Evolutionary conservation across 2,888 invertebrate species (phyloP).

Genomic region (Apotomis betuletana): DNA sequence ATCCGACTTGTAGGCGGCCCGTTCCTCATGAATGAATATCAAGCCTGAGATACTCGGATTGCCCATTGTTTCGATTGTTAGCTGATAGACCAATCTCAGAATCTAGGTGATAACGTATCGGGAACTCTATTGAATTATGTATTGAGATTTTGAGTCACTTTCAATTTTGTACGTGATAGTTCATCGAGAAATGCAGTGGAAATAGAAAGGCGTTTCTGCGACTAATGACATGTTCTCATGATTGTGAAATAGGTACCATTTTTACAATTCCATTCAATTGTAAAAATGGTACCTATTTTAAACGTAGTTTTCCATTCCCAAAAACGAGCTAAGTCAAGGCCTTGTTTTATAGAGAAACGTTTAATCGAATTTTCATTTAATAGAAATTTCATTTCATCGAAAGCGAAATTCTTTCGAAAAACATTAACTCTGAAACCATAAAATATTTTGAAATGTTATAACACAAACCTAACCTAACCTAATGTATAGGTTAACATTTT

Average conservation of each 20-base stretch:
- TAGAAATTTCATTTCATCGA: too few relatives aligned
- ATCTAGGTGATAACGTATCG: constrained; percentile 37
- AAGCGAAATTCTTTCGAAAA: too few relatives aligned
- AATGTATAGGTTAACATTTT: too few relatives aligned
- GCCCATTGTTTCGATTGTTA: constrained; percentile 61
- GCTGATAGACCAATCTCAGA: constrained; percentile 36
- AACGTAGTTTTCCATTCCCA: too few relatives aligned
- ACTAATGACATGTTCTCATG: background rate
- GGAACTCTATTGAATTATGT: constrained; percentile 26
- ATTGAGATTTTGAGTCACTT: constrained; percentile 29
- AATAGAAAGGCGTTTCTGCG: background rate
- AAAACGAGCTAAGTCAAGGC: too few relatives aligned
- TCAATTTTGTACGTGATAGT: constrained; percentile 32
- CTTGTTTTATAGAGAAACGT: too few relatives aligned
- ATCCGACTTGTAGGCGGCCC: constrained; percentile 56
- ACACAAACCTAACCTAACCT: too few relatives aligned
- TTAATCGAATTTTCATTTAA: too few relatives aligned
- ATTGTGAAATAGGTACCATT: background rate
- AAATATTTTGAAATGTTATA: too few relatives aligned
- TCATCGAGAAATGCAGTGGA: background rate
- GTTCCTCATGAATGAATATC: constrained; percentile 67
- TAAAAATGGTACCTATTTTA: too few relatives aligned
- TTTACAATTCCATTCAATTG: too few relatives aligned
- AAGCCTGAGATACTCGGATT: constrained; percentile 50
- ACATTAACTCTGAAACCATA: too few relatives aligned